Conservation (phyloP, 2,888 invertebrate species). For the Hermaeophaga mercurialis region DNA sequence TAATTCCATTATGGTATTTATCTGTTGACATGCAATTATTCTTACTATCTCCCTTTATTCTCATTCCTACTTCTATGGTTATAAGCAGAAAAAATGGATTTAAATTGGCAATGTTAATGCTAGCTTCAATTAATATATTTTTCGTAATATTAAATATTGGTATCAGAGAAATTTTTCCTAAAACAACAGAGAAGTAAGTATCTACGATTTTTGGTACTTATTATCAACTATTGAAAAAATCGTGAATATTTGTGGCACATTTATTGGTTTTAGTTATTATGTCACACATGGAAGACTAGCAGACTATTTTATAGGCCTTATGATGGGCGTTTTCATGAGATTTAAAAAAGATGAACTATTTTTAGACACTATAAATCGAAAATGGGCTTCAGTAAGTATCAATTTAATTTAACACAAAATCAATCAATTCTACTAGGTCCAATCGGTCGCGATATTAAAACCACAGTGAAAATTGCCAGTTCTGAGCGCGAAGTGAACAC, state of each 20-base stretch:
- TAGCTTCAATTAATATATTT: constrained; percentile 32
- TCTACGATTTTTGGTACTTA: not conserved
- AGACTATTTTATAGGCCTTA: constrained; percentile 41
- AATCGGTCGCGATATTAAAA: no score
- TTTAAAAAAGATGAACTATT: constrained; percentile 34
- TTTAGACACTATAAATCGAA: constrained; percentile 10
- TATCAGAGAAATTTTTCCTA: constrained; percentile 28
- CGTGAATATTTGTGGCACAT: not conserved
- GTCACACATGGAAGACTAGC: constrained; percentile 40
- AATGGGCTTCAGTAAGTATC: constrained; percentile 19
- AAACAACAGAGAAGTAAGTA: constrained; percentile 37
- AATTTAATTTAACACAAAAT: no score
- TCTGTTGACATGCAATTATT: constrained; percentile 55
- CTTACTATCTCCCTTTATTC: constrained; percentile 48
- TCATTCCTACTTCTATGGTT: constrained; percentile 45
- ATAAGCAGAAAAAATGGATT: constrained; percentile 31
- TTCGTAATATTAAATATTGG: constrained; percentile 29
- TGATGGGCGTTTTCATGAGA: constrained; percentile 40
- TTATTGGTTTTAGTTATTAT: constrained; percentile 30
- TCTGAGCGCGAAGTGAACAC: no score
- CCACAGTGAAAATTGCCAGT: no score
- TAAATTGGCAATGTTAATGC: constrained; percentile 26
- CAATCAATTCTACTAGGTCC: no score
- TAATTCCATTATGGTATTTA: constrained; percentile 53
- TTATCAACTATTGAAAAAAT: not conserved